A percentile compares a stretch with the other conserved stretches of the same genome.
Evolutionary conservation across 2,888 invertebrate genomes (phyloP).

Genomic region (Drosophila atripex): DNA sequence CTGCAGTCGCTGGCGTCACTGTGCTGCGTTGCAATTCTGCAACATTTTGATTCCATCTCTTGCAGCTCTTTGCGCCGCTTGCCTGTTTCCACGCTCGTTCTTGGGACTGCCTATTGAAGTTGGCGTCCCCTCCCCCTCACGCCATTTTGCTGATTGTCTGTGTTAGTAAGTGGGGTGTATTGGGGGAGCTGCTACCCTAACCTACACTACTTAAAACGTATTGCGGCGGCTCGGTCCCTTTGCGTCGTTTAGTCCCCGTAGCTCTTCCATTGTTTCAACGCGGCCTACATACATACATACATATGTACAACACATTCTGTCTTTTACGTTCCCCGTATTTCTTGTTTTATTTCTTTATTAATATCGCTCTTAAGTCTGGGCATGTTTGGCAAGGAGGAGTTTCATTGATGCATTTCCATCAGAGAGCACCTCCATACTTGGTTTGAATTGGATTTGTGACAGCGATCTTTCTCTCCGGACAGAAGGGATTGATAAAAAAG

Average conservation of each 20-base stretch:
- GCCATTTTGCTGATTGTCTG: conserved; percentile 14
- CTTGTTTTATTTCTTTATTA: conserved; percentile 35
- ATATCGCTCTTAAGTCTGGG: conserved; percentile 39
- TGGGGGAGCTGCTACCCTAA: conserved; percentile 62
- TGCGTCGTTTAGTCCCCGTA: conserved; percentile 20
- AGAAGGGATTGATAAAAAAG: background rate
- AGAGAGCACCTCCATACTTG: conserved; percentile 2
- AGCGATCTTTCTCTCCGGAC: conserved; percentile 12
- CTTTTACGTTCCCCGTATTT: conserved; percentile 15
- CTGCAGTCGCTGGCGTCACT: conserved; percentile 1
- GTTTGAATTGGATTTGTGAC: conserved; percentile 14
- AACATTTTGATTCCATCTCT: conserved; percentile 37
- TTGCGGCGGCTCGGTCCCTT: conserved; percentile 63
- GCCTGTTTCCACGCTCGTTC: conserved; percentile 72
- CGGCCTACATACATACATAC: too few relatives aligned
- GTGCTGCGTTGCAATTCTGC: conserved; percentile 29
- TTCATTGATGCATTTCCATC: conserved; percentile 61
- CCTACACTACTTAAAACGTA: conserved; percentile 75
- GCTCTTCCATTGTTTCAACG: conserved; percentile 50
- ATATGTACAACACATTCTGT: conserved; percentile 34
- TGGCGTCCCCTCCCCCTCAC: conserved; percentile 19
- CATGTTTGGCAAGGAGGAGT: background rate
- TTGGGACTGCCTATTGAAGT: conserved; percentile 71
- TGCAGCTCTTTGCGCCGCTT: conserved; percentile 48
- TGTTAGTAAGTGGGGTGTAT: conserved; percentile 36